A percentile compares a stretch with the other conserved stretches of the same genome.
These are phyloP conservation scores for Conchocele bisecta DNA, from an alignment of 2,888 invertebrate genomes.

Conservation along the genomic window DNA sequence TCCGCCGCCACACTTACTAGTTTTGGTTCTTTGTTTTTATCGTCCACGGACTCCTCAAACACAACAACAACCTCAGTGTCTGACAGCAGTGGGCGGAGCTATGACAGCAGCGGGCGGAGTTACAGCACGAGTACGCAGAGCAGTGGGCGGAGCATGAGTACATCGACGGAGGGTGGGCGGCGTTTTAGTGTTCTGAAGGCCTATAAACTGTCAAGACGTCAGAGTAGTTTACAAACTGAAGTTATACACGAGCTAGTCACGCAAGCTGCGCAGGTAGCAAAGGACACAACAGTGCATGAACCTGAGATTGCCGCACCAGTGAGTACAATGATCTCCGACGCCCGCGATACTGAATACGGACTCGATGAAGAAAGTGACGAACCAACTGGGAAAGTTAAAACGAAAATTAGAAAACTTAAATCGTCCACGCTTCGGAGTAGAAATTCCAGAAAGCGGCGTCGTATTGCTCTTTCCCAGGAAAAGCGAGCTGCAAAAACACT, in stretches of 20 bases:
- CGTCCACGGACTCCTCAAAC: slow-evolving; percentile 38
- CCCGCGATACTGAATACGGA: slow-evolving; percentile 1
- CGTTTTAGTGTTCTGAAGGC: slow-evolving; percentile 15
- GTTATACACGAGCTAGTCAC: slow-evolving; percentile 51
- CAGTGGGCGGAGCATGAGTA: slow-evolving; percentile 33
- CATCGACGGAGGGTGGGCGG: slow-evolving; percentile 19
- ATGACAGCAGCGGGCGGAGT: slow-evolving; percentile 19
- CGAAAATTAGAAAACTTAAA: slow-evolving; percentile 21
- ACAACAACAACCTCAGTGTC: slow-evolving; percentile 44
- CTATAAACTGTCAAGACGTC: slow-evolving; percentile 39
- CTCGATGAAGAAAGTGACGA: slow-evolving; percentile 30
- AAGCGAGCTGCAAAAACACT: slow-evolving; percentile 92
- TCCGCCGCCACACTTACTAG: slow-evolving; percentile 45
- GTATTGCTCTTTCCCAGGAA: slow-evolving; percentile 73
- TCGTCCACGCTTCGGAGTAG: slow-evolving; percentile 40
- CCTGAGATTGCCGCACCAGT: too few relatives aligned
- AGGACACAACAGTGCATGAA: not conserved
- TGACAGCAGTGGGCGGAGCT: slow-evolving; percentile 41
- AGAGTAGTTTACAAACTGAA: slow-evolving; percentile 47
- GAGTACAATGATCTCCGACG: not conserved
- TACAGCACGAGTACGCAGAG: slow-evolving; percentile 37
- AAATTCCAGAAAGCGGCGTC: slow-evolving; percentile 54
- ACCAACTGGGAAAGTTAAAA: slow-evolving; percentile 5
- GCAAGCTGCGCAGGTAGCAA: not conserved
- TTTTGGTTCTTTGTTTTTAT: slow-evolving; percentile 40